Evolutionary conservation across 2,797 vertebrate species (phyloP).

Genomic region (Pelobates cultripes): DNA sequence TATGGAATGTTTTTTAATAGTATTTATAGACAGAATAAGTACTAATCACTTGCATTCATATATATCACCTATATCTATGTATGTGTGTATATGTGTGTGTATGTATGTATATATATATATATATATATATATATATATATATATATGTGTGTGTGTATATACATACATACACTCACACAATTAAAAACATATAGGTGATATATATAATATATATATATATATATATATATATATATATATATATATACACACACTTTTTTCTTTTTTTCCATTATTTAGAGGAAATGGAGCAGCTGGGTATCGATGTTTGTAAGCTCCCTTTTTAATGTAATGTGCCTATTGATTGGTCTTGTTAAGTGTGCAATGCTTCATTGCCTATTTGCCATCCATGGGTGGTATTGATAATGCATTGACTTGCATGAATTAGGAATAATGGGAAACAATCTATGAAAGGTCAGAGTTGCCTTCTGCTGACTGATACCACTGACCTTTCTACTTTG

Average conservation of each 20-base stretch:
- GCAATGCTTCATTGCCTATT: constrained; percentile 27
- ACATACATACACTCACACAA: too few relatives aligned
- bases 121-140: too few relatives aligned
- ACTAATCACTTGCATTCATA: too few relatives aligned
- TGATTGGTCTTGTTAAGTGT: constrained; percentile 3
- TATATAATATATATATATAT: too few relatives aligned
- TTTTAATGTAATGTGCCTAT: constrained; percentile 7
- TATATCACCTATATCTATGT: too few relatives aligned
- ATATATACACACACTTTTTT: too few relatives aligned
- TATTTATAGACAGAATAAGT: neutral
- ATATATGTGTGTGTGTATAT: too few relatives aligned
- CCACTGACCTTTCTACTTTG: constrained; percentile 27
- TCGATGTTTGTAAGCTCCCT: neutral
- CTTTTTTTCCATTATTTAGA: too few relatives aligned
- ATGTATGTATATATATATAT: too few relatives aligned
- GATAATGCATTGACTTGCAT: constrained; percentile 30
- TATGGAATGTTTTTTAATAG: neutral
- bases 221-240: neutral
- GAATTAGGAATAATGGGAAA: constrained; percentile 36
- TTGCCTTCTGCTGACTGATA: constrained; percentile 20
- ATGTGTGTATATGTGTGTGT: too few relatives aligned
- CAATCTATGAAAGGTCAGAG: constrained; percentile 35
- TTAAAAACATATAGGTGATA: too few relatives aligned
- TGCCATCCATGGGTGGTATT: constrained; percentile 31
- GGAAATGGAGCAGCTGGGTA: neutral